Evolutionary conservation across 2,797 vertebrate species (phyloP).

Genomic region (Anabacerthia variegaticeps): DNA sequence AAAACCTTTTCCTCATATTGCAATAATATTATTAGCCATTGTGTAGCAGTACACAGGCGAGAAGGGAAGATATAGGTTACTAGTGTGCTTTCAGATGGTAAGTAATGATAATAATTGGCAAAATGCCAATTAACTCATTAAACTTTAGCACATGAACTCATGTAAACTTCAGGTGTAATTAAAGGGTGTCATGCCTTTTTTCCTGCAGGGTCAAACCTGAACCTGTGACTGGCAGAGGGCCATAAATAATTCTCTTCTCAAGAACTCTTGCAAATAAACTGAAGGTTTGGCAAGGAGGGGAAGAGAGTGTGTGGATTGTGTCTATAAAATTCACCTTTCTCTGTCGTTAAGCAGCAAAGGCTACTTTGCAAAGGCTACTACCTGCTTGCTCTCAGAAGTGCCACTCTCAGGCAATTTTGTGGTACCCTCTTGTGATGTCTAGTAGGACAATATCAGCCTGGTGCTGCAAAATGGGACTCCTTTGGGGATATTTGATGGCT

Average conservation of each 20-base stretch:
- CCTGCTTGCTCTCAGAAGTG: background rate
- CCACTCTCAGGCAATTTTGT: background rate
- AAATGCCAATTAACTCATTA: background rate
- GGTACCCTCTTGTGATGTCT: background rate
- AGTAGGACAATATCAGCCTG: background rate
- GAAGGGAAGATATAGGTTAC: background rate
- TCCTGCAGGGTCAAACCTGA: background rate
- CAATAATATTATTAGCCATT: background rate
- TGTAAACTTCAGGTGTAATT: background rate
- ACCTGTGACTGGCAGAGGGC: background rate
- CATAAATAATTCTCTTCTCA: background rate
- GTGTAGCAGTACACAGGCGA: background rate
- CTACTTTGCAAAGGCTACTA: background rate
- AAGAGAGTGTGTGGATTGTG: background rate
- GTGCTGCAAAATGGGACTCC: background rate
- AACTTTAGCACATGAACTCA: background rate
- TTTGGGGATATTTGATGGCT: background rate
- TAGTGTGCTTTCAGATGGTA: background rate
- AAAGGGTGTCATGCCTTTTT: fast-evolving
- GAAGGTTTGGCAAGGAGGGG: background rate
- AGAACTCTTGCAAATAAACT: background rate
- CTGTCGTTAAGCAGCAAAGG: background rate
- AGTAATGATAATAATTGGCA: background rate
- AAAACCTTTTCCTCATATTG: background rate
- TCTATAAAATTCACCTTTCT: background rate